These are phyloP conservation scores for Eristalis intricaria DNA, from an alignment of 2,888 invertebrate species.

Conservation along the genomic window DNA sequence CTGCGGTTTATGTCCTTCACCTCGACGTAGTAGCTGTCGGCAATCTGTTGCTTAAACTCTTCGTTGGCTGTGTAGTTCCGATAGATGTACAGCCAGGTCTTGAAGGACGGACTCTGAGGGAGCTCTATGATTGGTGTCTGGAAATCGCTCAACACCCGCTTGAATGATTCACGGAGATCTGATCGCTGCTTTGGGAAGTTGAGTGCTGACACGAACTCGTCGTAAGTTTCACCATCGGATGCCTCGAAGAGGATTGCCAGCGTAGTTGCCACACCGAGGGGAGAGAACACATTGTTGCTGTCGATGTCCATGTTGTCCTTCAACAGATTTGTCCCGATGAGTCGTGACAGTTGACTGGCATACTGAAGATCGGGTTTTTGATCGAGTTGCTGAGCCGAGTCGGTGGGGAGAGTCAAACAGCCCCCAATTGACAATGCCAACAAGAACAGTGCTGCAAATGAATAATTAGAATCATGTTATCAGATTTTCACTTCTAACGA, in stretches of 20 bases:
- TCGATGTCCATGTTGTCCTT: constrained; percentile 79
- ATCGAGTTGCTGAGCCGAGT: constrained; percentile 21
- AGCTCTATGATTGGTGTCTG: constrained; percentile 73
- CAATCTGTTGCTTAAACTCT: constrained; percentile 84
- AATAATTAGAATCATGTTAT: not conserved
- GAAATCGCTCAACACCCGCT: constrained; percentile 75
- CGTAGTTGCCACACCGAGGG: constrained; percentile 85
- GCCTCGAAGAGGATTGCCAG: constrained; percentile 86
- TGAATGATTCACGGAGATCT: constrained; percentile 76
- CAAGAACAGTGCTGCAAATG: constrained; percentile 20
- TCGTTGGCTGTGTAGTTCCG: constrained; percentile 85
- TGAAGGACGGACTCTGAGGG: constrained; percentile 83
- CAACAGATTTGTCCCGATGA: constrained; percentile 78
- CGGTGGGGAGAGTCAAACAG: constrained; percentile 27
- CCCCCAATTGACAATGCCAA: constrained; percentile 18
- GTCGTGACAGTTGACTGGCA: constrained; percentile 78
- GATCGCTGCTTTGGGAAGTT: constrained; percentile 83
- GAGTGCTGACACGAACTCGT: constrained; percentile 83
- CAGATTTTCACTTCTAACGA: too few species aligned
- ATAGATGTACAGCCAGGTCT: constrained; percentile 87
- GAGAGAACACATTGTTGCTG: constrained; percentile 85
- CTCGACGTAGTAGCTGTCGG: constrained; percentile 84
- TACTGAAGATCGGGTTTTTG: constrained; percentile 69
- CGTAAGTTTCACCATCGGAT: constrained; percentile 84
- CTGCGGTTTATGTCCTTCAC: constrained; percentile 82